A percentile compares a stretch with the other conserved stretches of the same genome.
Evolutionary conservation across 2,113 vertebrate genomes (phyloP).

Genomic region (Macaca nemestrina): DNA sequence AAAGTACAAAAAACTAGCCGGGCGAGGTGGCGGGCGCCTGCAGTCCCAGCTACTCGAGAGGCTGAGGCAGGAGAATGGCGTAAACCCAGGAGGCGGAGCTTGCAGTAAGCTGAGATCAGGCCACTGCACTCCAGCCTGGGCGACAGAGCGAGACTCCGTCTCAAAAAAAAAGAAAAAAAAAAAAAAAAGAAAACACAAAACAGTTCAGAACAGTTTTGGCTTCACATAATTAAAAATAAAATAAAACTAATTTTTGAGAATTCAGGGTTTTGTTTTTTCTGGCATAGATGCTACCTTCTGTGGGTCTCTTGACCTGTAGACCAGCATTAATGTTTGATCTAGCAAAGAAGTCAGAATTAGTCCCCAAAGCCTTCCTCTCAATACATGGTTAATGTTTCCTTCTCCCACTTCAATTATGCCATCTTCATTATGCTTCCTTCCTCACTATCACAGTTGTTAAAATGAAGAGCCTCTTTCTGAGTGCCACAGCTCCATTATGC

Average conservation of each 20-base stretch:
- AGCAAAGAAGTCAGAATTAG: slow-evolving; percentile 81
- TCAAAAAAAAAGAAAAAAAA: no score
- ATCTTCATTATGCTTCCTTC: slow-evolving; percentile 89
- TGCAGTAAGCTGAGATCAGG: no score
- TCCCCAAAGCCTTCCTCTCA: slow-evolving; percentile 78
- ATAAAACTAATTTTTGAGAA: slow-evolving; percentile 73
- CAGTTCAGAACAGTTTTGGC: slow-evolving; percentile 45
- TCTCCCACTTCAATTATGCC: slow-evolving; percentile 93
- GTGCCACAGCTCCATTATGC: slow-evolving; percentile 90
- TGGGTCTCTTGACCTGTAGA: slow-evolving; percentile 58
- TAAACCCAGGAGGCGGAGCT: no score
- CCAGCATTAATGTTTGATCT: slow-evolving; percentile 70
- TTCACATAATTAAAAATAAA: slow-evolving; percentile 75
- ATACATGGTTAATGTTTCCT: slow-evolving; percentile 85
- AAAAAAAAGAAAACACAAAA: slow-evolving; percentile 58
- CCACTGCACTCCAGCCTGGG: no score
- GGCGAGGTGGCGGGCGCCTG: no score
- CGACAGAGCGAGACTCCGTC: no score
- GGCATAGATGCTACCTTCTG: slow-evolving; percentile 60
- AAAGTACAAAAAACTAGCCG: no score
- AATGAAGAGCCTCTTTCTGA: slow-evolving; percentile 88
- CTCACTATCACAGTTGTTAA: slow-evolving; percentile 92
- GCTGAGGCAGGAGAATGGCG: no score
- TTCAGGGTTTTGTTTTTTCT: slow-evolving; percentile 67
- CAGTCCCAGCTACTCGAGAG: no score